These are phyloP conservation scores for Pantherophis guttatus DNA, from an alignment of 2,113 vertebrate species.

Conservation along the genomic window DNA sequence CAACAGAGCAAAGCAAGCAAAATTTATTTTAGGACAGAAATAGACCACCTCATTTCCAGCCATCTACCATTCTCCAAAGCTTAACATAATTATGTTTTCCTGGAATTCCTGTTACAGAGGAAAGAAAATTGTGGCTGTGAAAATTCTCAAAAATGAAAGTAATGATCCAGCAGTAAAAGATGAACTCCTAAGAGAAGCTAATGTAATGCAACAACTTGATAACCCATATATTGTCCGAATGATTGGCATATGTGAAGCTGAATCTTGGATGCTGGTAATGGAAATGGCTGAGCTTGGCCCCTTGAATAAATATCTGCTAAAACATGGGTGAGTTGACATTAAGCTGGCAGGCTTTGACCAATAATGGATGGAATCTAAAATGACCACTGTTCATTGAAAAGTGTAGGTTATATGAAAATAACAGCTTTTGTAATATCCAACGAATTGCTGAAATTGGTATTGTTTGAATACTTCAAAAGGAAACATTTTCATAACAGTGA, in stretches of 20 bases:
- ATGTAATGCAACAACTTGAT: slow-evolving; percentile 95
- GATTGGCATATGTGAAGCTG: slow-evolving; percentile 95
- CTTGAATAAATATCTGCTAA: slow-evolving; percentile 89
- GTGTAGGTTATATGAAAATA: neutral
- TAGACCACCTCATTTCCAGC: neutral
- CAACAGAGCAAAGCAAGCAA: neutral
- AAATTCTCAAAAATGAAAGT: slow-evolving; percentile 91
- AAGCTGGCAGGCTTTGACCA: neutral
- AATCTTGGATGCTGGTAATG: slow-evolving; percentile 97
- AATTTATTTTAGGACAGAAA: neutral
- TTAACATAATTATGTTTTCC: neutral
- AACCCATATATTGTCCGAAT: slow-evolving; percentile 97
- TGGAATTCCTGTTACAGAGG: slow-evolving; percentile 67
- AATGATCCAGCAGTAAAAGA: slow-evolving; percentile 80
- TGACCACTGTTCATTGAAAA: neutral
- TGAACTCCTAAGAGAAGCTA: slow-evolving; percentile 88
- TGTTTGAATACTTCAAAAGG: neutral
- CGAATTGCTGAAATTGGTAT: neutral
- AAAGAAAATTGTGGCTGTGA: slow-evolving; percentile 88
- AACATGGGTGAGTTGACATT: slow-evolving; percentile 78
- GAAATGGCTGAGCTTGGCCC: slow-evolving; percentile 95
- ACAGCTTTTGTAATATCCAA: neutral
- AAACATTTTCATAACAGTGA: neutral
- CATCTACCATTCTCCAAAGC: neutral
- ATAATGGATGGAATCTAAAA: neutral